phyloP scores from a whole-genome alignment of 35 echinoderm and acorn worm species.

The Nesometra sesokonis region DNA sequence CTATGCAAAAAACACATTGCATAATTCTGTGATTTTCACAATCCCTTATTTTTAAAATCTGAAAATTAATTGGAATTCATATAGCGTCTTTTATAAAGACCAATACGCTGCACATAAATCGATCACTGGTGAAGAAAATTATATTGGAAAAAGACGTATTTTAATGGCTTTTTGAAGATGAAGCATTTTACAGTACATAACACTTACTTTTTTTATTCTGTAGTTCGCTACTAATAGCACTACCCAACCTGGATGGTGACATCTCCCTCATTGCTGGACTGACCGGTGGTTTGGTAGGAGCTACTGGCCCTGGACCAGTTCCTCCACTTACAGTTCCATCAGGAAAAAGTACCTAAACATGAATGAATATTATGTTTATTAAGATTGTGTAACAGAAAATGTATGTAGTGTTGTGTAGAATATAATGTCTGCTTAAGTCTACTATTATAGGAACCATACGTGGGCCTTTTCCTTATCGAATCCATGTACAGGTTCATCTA shows the following conservation, averaged over 20 bases:
- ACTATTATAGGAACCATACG: background rate
- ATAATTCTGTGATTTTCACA: no score
- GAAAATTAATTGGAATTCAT: no score
- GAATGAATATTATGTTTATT: background rate
- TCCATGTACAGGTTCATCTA: no score
- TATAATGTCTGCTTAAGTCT: background rate
- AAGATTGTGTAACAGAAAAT: background rate
- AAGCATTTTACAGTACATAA: no score
- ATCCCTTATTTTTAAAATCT: no score
- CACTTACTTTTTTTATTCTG: constrained; percentile 33
- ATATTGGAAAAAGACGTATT: no score
- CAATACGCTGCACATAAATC: no score
- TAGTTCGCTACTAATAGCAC: constrained; percentile 54
- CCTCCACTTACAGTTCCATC: constrained; percentile 66
- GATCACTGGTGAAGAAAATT: no score
- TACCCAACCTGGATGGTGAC: constrained; percentile 54
- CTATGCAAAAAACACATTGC: no score
- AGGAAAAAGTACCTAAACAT: constrained; percentile 71
- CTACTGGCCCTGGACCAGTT: constrained; percentile 9
- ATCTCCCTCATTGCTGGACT: constrained; percentile 48
- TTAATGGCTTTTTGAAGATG: no score
- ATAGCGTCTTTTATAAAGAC: no score
- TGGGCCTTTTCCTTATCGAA: background rate
- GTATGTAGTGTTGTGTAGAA: background rate
- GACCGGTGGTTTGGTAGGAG: background rate